Evolutionary conservation across 37 sponge, comb jelly and placozoan genomes (phyloP).

Genomic region (Haliclona indistincta): DNA sequence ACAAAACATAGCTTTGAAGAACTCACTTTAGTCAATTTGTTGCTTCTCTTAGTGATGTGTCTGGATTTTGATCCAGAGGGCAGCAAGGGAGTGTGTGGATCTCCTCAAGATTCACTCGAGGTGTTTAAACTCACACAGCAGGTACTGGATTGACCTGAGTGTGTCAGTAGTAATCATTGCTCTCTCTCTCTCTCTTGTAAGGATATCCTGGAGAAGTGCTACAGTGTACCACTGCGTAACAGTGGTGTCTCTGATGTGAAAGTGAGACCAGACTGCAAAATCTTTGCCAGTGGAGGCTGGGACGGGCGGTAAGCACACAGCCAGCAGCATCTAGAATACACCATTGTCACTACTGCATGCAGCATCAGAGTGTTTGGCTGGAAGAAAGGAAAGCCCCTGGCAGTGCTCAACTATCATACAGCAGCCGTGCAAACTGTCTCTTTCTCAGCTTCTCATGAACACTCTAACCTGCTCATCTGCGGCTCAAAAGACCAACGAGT

Average conservation of each 20-base stretch:
- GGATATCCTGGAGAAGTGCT: constrained; percentile 35
- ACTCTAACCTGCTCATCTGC: constrained; percentile 52
- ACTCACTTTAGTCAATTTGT: too few relatives aligned
- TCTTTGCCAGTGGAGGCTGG: constrained; percentile 79
- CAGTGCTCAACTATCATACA: constrained; percentile 69
- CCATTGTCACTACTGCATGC: not conserved
- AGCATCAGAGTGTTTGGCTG: constrained; percentile 72
- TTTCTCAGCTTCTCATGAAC: constrained; percentile 20
- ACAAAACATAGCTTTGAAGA: not conserved
- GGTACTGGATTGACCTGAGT: not conserved
- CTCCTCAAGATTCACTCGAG: constrained; percentile 42
- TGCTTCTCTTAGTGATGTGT: constrained; percentile 36
- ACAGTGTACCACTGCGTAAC: constrained; percentile 46
- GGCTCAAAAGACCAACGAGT: constrained; percentile 74
- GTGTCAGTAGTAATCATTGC: not conserved
- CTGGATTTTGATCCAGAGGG: constrained; percentile 5
- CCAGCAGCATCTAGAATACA: not conserved
- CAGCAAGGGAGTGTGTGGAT: constrained; percentile 36
- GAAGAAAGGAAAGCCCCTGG: constrained; percentile 76
- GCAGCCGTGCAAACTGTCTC: constrained; percentile 22
- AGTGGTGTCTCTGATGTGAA: constrained; percentile 50
- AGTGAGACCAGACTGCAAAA: constrained; percentile 58
- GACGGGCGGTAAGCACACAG: constrained; percentile 53
- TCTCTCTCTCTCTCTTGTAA: not conserved
- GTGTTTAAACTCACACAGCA: constrained; percentile 15